These are phyloP conservation scores for Manis pentadactyla DNA, from an alignment of 2,797 vertebrate species.

Conservation along the genomic window DNA sequence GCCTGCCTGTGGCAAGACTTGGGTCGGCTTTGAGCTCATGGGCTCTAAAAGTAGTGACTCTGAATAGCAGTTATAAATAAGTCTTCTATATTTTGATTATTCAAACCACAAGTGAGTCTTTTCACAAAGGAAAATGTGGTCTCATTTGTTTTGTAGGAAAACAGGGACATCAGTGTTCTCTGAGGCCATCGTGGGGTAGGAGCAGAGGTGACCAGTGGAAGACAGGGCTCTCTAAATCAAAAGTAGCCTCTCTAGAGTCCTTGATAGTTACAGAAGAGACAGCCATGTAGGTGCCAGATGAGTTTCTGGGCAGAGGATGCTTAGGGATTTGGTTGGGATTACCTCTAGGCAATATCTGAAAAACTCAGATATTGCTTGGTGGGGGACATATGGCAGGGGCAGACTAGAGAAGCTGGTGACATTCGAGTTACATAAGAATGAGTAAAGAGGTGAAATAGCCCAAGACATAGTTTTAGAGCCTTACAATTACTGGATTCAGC, in stretches of 20 bases:
- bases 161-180: background rate
- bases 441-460: background rate
- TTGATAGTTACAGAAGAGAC: background rate
- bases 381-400: background rate
- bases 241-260: background rate
- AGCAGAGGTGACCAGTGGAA: background rate
- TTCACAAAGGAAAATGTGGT: background rate
- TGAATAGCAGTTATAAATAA: background rate
- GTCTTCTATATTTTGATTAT: background rate
- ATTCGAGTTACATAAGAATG: background rate
- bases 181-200: background rate
- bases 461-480: background rate
- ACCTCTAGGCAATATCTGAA: background rate
- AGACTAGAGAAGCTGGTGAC: background rate
- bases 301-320: background rate
- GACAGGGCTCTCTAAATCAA: background rate
- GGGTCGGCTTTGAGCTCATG: background rate
- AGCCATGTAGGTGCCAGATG: background rate
- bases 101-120: background rate
- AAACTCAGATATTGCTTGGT: slow-evolving; percentile 35
- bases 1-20: background rate
- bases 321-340: background rate
- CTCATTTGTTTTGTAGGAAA: background rate
- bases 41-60: too few relatives aligned
- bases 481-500: background rate